A percentile compares a stretch with the other conserved stretches of the same genome.
These are phyloP conservation scores for Marasmarcha lunaedactyla DNA, from an alignment of 2,888 invertebrate species.

Conservation along the genomic window DNA sequence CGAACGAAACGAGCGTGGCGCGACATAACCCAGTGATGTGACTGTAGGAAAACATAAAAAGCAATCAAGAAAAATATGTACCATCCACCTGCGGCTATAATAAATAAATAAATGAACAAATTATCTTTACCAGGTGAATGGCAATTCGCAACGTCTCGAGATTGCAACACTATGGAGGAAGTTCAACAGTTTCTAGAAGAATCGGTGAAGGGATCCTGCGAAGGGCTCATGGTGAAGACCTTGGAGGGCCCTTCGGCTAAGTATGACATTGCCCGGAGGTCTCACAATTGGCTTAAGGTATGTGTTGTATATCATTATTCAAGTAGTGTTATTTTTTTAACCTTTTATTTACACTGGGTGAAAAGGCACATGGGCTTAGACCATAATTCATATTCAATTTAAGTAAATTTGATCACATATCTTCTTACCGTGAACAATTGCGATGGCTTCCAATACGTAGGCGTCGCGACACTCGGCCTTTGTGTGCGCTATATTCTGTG, in stretches of 20 bases:
- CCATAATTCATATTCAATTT: too few relatives aligned
- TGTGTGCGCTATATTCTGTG: too few relatives aligned
- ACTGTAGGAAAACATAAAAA: too few relatives aligned
- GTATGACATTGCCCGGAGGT: slow-evolving; percentile 97
- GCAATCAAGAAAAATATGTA: neutral
- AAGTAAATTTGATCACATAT: too few relatives aligned
- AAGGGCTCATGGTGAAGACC: slow-evolving; percentile 99
- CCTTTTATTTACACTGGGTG: too few relatives aligned
- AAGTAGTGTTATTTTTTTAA: too few relatives aligned
- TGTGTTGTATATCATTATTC: neutral
- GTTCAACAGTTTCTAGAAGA: slow-evolving; percentile 95
- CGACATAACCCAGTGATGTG: too few relatives aligned
- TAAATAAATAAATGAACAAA: neutral
- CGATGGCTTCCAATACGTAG: too few relatives aligned
- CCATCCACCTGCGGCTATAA: neutral
- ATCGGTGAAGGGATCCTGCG: slow-evolving; percentile 92
- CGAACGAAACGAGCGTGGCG: too few relatives aligned
- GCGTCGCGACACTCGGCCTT: too few relatives aligned
- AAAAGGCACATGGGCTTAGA: too few relatives aligned
- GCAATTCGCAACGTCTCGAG: slow-evolving; percentile 86
- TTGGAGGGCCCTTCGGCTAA: slow-evolving; percentile 84
- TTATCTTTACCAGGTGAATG: slow-evolving; percentile 73
- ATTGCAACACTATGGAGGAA: slow-evolving; percentile 89
- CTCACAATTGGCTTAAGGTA: slow-evolving; percentile 92
- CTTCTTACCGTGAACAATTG: too few relatives aligned